Percentiles rank a stretch among this genome's conserved stretches.
Evolutionary conservation across 2,888 invertebrate species (phyloP).

Genomic region (Orchesella flavescens): DNA sequence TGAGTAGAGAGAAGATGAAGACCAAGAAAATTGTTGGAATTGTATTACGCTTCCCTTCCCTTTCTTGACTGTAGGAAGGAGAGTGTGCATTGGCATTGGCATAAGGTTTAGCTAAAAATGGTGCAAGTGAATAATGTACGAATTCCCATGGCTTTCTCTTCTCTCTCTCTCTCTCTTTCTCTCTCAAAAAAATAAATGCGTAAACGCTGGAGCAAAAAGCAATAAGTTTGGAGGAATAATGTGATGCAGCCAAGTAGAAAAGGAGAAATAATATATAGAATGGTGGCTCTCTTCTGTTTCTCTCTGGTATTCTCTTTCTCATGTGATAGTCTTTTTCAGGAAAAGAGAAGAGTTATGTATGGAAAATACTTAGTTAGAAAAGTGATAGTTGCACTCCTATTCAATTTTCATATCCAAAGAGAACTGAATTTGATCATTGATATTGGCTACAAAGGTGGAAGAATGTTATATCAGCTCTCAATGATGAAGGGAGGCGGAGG

Average conservation of each 20-base stretch:
- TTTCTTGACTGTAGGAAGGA: not conserved
- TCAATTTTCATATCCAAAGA: too few species aligned
- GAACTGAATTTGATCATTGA: too few species aligned
- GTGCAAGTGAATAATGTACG: slow-evolving; percentile 54
- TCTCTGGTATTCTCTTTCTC: slow-evolving; percentile 5
- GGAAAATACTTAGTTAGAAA: too few species aligned
- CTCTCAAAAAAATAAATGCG: slow-evolving; percentile 27
- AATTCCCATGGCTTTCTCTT: slow-evolving; percentile 54
- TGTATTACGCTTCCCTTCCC: not conserved
- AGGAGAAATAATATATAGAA: slow-evolving; percentile 15
- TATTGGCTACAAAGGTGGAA: too few species aligned
- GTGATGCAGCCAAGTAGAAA: slow-evolving; percentile 57
- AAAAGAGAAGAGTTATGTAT: too few species aligned
- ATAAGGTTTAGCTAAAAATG: slow-evolving; percentile 21
- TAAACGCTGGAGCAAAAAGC: slow-evolving; percentile 44
- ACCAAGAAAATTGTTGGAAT: slow-evolving; percentile 53
- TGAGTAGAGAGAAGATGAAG: slow-evolving; percentile 16
- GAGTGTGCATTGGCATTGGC: not conserved
- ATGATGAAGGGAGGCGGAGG: not conserved
- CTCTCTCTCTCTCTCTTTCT: slow-evolving; percentile 17
- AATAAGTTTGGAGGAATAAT: slow-evolving; percentile 57
- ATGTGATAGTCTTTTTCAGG: not conserved
- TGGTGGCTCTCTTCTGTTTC: slow-evolving; percentile 27
- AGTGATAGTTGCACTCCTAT: too few species aligned
- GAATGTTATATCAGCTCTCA: too few species aligned